Evolutionary conservation across 92 coral and sea anemone species (phyloP), one percentile per base, ranked within the genome.

Genomic region (Galaxea fascicularis): DNA sequence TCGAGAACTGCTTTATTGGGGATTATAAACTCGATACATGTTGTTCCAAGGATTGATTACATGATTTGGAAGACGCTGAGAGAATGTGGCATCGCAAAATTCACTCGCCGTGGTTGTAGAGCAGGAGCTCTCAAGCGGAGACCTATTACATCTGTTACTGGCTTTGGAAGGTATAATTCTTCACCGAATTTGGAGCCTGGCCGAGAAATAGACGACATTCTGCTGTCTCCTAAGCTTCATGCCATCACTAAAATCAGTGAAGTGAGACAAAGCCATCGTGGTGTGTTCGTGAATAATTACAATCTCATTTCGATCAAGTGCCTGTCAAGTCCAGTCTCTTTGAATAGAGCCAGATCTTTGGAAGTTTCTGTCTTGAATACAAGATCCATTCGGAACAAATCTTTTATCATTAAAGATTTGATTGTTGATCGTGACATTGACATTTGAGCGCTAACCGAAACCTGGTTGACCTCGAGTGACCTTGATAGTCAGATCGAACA

Each of bases 31-130:
- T n/a, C n/a, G n/a, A n/a, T n/a, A n/a, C n/a, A n/a, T n/a, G n/a
- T n/a, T n/a, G n/a, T n/a, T n/a, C n/a, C n/a, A n/a, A n/a, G n/a
- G n/a, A n/a, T n/a, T n/a, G n/a, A n/a, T n/a, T n/a, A n/a, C n/a
- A n/a, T n/a, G n/a, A n/a, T n/a, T n/a, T n/a, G n/a, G n/a, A n/a
- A n/a, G n/a, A n/a, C n/a, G n/a, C n/a, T n/a, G n/a, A n/a, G n/a
- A n/a, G n/a, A n/a, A n/a, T n/a, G n/a, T n/a, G n/a, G n/a, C n/a
- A n/a, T n/a, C n/a, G n/a, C n/a, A n/a, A n/a, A n/a, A n/a, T n/a
- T n/a, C n/a, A 49, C 54, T 73, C 78, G 30, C 24, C 78, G 78
- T 73, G 78, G 78, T 73, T 73, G 78, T 73, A 73, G 78, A 73
- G 78, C 78, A 22, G 57, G 78, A 53, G 56, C 58, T 22, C 49